Percentiles rank a stretch among this genome's conserved stretches.
Evolutionary conservation across 2,888 invertebrate species (phyloP).

Genomic region (Amiota minor): DNA sequence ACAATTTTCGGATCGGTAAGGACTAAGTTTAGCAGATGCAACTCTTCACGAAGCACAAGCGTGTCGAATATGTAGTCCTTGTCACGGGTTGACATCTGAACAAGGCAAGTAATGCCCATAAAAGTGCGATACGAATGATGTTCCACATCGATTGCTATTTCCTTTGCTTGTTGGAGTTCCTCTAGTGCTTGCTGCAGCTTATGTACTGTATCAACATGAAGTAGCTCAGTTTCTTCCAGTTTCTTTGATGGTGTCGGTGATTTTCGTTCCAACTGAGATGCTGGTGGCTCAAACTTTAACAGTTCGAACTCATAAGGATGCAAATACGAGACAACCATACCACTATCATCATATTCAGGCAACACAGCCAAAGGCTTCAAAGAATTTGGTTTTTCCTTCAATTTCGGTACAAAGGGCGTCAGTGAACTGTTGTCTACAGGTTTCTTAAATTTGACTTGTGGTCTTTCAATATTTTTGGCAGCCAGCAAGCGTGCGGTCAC

Average conservation of each 20-base stretch:
- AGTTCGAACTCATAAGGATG: slow-evolving; percentile 94
- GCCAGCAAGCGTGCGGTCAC: slow-evolving; percentile 76
- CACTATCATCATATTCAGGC: slow-evolving; percentile 80
- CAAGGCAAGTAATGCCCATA: slow-evolving; percentile 94
- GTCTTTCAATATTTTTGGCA: slow-evolving; percentile 83
- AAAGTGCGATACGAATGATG: slow-evolving; percentile 94
- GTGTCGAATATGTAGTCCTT: slow-evolving; percentile 94
- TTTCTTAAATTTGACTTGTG: slow-evolving; percentile 89
- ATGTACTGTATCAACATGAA: slow-evolving; percentile 79
- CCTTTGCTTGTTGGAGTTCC: slow-evolving; percentile 79
- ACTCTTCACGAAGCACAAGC: slow-evolving; percentile 84
- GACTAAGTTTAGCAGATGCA: slow-evolving; percentile 87
- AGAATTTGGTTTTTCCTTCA: slow-evolving; percentile 91
- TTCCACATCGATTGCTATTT: slow-evolving; percentile 92
- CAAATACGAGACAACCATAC: slow-evolving; percentile 80
- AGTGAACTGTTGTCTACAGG: slow-evolving; percentile 85
- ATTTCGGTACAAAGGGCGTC: slow-evolving; percentile 86
- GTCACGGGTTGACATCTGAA: slow-evolving; percentile 90
- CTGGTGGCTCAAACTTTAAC: slow-evolving; percentile 79
- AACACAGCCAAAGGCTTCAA: slow-evolving; percentile 85
- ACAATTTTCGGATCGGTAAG: slow-evolving; percentile 92
- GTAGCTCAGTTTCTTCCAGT: slow-evolving; percentile 79
- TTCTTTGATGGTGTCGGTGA: slow-evolving; percentile 73
- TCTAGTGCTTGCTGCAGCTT: slow-evolving; percentile 80
- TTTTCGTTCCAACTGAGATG: slow-evolving; percentile 74